Percentiles rank a stretch among this genome's conserved stretches.
Evolutionary conservation across 2,888 invertebrate species (phyloP).

Genomic region (Heliconius ismenius): DNA sequence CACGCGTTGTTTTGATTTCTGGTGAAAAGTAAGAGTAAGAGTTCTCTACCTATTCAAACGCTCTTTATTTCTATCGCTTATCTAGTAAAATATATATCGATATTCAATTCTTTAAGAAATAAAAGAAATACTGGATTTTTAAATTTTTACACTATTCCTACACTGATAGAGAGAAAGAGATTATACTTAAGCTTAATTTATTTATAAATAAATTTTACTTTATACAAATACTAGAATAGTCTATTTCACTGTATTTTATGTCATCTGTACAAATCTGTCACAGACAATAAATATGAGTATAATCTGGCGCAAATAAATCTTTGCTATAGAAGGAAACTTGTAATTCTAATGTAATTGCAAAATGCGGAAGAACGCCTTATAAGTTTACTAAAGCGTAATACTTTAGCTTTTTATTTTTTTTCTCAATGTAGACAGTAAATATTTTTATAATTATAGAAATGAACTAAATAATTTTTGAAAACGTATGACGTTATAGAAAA

Average conservation of each 20-base stretch:
- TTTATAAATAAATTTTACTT: background rate
- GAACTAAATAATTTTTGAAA: background rate
- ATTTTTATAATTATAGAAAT: background rate
- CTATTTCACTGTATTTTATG: conserved; percentile 24
- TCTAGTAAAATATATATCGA: too few species aligned
- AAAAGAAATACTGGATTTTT: too few species aligned
- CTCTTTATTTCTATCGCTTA: too few species aligned
- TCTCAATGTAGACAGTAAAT: background rate
- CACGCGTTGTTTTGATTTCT: background rate
- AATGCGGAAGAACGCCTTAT: conserved; percentile 14
- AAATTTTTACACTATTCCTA: too few species aligned
- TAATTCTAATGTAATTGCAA: conserved; percentile 18
- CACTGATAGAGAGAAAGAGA: too few species aligned
- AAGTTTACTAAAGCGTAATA: conserved; percentile 3
- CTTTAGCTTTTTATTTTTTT: background rate
- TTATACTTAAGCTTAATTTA: too few species aligned
- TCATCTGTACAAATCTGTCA: conserved; percentile 36
- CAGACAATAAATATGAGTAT: conserved; percentile 36
- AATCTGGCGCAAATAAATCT: conserved; percentile 33
- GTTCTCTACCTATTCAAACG: too few species aligned
- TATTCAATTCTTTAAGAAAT: too few species aligned
- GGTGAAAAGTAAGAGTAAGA: too few species aligned
- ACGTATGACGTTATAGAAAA: too few species aligned
- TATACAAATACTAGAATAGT: background rate
- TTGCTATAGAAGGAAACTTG: conserved; percentile 30